These are phyloP conservation scores for Phyllotis vaccarum DNA, from an alignment of 2,797 vertebrate species.

Conservation along the genomic window DNA sequence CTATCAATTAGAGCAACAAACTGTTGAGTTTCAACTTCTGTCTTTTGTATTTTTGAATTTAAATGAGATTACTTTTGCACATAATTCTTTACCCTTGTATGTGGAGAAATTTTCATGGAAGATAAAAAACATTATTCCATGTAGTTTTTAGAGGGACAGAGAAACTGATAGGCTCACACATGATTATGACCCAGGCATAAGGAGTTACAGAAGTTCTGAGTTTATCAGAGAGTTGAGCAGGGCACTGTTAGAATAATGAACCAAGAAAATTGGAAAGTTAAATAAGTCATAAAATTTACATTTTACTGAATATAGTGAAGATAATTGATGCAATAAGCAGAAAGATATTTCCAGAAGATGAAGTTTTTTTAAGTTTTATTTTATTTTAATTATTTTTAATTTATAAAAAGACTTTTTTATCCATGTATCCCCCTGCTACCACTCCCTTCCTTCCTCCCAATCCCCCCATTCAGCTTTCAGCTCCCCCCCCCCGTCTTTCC, in stretches of 20 bases:
- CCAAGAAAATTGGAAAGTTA: neutral
- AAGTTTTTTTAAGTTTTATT: too few relatives aligned
- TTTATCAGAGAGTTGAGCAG: neutral
- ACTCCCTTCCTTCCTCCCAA: too few relatives aligned
- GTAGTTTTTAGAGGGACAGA: neutral
- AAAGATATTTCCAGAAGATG: neutral
- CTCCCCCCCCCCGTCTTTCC: too few relatives aligned
- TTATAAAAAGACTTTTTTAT: too few relatives aligned
- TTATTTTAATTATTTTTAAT: too few relatives aligned
- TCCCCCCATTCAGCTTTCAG: too few relatives aligned
- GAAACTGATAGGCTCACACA: neutral
- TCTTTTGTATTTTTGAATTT: neutral
- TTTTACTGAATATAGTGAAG: neutral
- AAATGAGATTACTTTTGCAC: slow-evolving; percentile 2
- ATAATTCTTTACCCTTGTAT: neutral
- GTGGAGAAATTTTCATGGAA: neutral
- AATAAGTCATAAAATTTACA: neutral
- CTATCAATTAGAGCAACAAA: neutral
- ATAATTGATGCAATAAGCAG: neutral
- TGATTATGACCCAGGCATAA: neutral
- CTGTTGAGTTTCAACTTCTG: neutral
- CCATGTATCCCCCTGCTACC: too few relatives aligned
- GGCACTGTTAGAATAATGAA: neutral
- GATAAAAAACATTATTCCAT: neutral
- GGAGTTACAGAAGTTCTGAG: neutral